Conservation (phyloP, 1,140 invertebrate genomes). For the Atta texana region DNA sequence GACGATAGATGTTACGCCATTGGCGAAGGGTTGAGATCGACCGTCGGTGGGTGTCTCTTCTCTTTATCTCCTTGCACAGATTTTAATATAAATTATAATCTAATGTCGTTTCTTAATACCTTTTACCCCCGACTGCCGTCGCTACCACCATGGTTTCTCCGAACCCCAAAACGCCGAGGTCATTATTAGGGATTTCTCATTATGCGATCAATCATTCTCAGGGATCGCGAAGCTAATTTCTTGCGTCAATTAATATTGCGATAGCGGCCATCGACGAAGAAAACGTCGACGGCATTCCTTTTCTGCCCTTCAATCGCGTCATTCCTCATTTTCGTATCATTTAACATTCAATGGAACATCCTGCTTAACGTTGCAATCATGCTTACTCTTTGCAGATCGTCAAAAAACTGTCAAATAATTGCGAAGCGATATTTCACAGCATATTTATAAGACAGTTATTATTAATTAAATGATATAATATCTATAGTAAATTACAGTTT, state of each 20-base stretch:
- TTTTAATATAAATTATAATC: slow-evolving; percentile 87
- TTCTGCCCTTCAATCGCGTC: slow-evolving; percentile 62
- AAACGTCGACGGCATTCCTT: slow-evolving; percentile 64
- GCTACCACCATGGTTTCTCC: slow-evolving; percentile 34
- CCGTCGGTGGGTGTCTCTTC: slow-evolving; percentile 77
- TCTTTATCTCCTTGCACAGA: slow-evolving; percentile 85
- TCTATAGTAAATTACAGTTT: background rate
- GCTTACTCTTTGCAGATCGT: slow-evolving; percentile 19
- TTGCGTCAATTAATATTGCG: slow-evolving; percentile 84
- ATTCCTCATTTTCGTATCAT: slow-evolving; percentile 65
- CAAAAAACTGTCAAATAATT: slow-evolving; percentile 52
- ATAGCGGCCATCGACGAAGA: slow-evolving; percentile 71
- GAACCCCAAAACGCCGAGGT: slow-evolving; percentile 79
- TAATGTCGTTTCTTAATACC: slow-evolving; percentile 86
- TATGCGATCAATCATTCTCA: slow-evolving; percentile 85
- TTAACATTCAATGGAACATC: slow-evolving; percentile 61
- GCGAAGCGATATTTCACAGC: slow-evolving; percentile 70
- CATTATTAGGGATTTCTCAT: slow-evolving; percentile 86
- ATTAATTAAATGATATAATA: background rate
- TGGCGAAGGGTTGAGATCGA: slow-evolving; percentile 83
- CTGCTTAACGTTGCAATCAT: slow-evolving; percentile 47
- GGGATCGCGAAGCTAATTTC: slow-evolving; percentile 82
- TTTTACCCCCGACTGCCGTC: slow-evolving; percentile 65
- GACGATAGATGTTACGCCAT: slow-evolving; percentile 75
- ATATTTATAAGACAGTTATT: slow-evolving; percentile 36